Conservation (phyloP, 2,888 invertebrate genomes). For the Sinohyriopsis cumingii region DNA sequence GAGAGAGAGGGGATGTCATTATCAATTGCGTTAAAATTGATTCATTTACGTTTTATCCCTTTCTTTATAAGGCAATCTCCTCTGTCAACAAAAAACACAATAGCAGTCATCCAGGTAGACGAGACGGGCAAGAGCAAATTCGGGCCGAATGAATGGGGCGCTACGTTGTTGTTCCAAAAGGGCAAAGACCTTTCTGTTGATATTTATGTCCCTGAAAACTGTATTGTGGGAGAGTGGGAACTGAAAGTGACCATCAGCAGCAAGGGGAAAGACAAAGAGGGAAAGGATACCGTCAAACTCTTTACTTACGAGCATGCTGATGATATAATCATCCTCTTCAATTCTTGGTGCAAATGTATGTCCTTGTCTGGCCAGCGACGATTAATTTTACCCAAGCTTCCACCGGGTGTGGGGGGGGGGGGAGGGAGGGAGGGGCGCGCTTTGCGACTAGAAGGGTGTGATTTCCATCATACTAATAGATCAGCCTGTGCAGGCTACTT, state of each 20-base stretch:
- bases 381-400: too few species aligned
- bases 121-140: constrained; percentile 18
- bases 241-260: constrained; percentile 8
- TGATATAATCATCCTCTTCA: constrained; percentile 24
- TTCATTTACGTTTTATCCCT: neutral
- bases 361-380: neutral
- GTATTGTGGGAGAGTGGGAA: constrained; percentile 26
- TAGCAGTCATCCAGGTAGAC: constrained; percentile 20
- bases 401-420: too few species aligned
- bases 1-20: too few species aligned
- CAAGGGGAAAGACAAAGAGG: constrained; percentile 14
- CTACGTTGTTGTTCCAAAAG: constrained; percentile 16
- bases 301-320: constrained; percentile 19
- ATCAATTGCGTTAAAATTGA: too few species aligned
- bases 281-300: constrained; percentile 4
- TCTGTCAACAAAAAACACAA: constrained; percentile 10
- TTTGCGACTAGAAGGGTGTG: too few species aligned
- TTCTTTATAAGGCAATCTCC: constrained; percentile 16
- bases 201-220: constrained; percentile 19
- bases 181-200: constrained; percentile 20
- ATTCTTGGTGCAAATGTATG: constrained; percentile 31
- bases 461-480: too few species aligned
- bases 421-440: too few species aligned
- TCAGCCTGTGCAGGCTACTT: too few species aligned
- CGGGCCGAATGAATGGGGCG: constrained; percentile 44